Percentiles rank a stretch among this genome's conserved stretches.
Conservation (phyloP, 2,797 vertebrate species). For the Falco columbarius region DNA sequence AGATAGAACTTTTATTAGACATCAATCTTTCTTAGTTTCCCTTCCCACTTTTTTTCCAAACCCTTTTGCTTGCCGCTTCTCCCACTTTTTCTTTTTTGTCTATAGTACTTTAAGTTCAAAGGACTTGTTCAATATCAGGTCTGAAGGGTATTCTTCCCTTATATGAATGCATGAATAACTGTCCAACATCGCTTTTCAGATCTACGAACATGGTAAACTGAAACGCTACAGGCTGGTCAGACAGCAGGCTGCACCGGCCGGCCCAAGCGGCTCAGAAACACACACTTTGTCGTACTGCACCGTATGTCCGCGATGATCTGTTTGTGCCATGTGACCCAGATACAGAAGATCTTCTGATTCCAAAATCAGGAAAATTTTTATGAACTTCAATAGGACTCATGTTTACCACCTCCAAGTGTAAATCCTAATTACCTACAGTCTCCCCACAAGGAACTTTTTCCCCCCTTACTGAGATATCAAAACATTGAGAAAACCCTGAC, state of each 20-base stretch:
- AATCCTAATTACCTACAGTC: background rate
- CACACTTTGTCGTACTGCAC: background rate
- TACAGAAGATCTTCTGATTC: background rate
- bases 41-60: background rate
- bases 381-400: background rate
- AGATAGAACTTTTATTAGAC: background rate
- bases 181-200: slow-evolving; percentile 14
- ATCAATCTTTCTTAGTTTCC: background rate
- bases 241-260: background rate
- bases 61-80: background rate
- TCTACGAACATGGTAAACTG: background rate
- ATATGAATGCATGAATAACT: slow-evolving; percentile 23
- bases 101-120: background rate
- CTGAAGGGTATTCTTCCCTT: background rate
- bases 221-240: background rate
- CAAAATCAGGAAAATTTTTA: background rate
- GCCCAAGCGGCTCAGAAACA: background rate
- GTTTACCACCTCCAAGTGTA: background rate
- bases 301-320: background rate
- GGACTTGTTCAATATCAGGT: slow-evolving; percentile 2
- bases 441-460: background rate
- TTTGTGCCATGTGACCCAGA: background rate
- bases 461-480: background rate
- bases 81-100: background rate
- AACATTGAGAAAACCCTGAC: background rate